Percentiles rank a stretch among this genome's conserved stretches.
These are phyloP conservation scores for Pangasius larnaudii DNA, from an alignment of 2,797 vertebrate species.

Conservation along the genomic window DNA sequence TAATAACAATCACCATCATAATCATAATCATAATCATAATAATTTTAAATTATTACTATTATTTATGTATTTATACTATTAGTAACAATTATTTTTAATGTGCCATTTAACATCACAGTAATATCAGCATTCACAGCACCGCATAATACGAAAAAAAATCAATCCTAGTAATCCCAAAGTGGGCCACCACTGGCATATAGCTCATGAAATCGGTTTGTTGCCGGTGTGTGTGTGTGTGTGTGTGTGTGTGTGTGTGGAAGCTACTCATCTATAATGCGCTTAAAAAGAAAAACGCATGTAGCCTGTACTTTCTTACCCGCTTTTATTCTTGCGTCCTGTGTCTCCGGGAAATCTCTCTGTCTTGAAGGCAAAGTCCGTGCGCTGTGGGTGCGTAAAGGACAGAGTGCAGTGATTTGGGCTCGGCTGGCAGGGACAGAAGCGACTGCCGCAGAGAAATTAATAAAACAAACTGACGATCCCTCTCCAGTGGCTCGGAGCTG, in stretches of 20 bases:
- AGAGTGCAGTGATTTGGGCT: not conserved
- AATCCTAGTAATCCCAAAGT: conserved; percentile 10
- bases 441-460: conserved; percentile 25
- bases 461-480: conserved; percentile 41
- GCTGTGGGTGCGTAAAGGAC: not conserved
- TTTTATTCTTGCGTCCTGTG: not conserved
- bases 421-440: not conserved
- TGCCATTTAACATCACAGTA: not conserved
- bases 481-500: conserved; percentile 39
- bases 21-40: not conserved
- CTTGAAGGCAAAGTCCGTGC: conserved; percentile 19
- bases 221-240: not conserved
- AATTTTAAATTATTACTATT: not conserved
- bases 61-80: not conserved
- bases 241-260: not conserved
- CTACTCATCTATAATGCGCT: not conserved
- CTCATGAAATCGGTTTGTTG: not conserved
- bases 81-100: not conserved
- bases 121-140: not conserved
- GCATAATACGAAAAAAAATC: not conserved
- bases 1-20: no score
- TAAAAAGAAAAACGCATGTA: not conserved
- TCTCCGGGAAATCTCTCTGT: not conserved
- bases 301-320: not conserved
- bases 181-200: conserved; percentile 3